These are phyloP conservation scores for Clunio marinus DNA, from an alignment of 2,888 invertebrate genomes.

Conservation along the genomic window DNA sequence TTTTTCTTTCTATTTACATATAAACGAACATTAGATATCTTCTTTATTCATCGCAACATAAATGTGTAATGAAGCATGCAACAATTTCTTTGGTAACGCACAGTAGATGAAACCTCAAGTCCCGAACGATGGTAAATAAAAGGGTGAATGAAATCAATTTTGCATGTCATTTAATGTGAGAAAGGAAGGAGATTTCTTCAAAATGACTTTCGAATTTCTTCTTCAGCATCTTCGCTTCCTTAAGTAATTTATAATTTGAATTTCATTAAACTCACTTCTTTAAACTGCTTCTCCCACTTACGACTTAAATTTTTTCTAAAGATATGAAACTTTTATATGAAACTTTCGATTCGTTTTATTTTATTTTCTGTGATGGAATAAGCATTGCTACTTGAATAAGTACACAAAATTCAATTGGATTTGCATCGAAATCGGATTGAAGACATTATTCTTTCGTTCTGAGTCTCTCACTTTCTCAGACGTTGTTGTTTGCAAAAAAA, in stretches of 20 bases:
- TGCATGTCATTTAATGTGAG: constrained; percentile 11
- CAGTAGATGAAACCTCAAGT: background rate
- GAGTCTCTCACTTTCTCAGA: too few relatives aligned
- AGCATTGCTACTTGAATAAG: constrained; percentile 26
- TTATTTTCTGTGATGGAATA: background rate
- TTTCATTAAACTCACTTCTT: background rate
- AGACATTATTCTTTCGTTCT: constrained; percentile 15
- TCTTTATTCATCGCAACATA: too few relatives aligned
- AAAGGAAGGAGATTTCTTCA: background rate
- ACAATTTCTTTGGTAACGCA: background rate
- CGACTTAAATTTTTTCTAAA: background rate
- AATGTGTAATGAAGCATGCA: too few relatives aligned
- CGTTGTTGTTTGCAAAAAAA: constrained; percentile 1
- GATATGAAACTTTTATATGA: too few relatives aligned
- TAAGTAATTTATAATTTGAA: constrained; percentile 7
- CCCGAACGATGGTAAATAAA: background rate
- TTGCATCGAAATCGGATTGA: constrained; percentile 34
- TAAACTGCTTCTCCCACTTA: background rate
- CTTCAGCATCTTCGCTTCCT: background rate
- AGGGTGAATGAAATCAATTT: constrained; percentile 19
- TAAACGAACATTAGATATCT: too few relatives aligned
- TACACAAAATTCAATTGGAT: constrained; percentile 32
- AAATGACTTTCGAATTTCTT: background rate
- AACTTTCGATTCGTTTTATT: too few relatives aligned
- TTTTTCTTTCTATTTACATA: background rate